phyloP scores from a whole-genome alignment of 2,113 vertebrate species.

The Accipiter cooperii region DNA sequence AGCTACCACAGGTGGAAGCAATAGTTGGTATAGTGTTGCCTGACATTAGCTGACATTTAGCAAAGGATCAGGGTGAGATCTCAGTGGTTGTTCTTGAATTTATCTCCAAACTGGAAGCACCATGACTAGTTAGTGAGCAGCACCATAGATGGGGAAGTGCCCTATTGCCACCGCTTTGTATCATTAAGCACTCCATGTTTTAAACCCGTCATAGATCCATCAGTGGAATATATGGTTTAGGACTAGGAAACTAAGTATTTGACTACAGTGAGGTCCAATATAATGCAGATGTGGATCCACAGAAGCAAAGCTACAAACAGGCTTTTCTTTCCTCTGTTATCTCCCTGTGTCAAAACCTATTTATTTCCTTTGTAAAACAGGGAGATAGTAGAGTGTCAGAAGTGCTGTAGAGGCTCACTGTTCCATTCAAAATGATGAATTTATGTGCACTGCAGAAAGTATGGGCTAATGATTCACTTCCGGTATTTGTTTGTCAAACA shows the following conservation, averaged over 20 bases:
- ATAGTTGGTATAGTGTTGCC: background rate
- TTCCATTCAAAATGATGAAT: background rate
- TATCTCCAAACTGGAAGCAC: background rate
- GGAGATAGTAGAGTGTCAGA: background rate
- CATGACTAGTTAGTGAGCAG: background rate
- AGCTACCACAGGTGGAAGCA: background rate
- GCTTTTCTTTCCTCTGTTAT: background rate
- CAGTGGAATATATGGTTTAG: background rate
- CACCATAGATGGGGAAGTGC: background rate
- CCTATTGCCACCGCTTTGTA: background rate
- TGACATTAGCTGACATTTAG: background rate
- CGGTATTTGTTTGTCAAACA: background rate
- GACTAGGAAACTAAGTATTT: background rate
- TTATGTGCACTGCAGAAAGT: background rate
- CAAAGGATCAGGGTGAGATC: background rate
- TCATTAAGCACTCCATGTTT: background rate
- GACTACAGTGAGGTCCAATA: background rate
- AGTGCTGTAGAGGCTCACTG: background rate
- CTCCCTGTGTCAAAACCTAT: background rate
- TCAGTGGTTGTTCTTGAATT: background rate
- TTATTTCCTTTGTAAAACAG: background rate
- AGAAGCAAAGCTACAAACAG: background rate
- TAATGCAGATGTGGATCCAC: background rate
- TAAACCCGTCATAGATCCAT: background rate
- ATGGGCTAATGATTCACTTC: background rate